These are phyloP conservation scores for Drosophila atroscutellata DNA, from an alignment of 2,888 invertebrate genomes.

Conservation along the genomic window DNA sequence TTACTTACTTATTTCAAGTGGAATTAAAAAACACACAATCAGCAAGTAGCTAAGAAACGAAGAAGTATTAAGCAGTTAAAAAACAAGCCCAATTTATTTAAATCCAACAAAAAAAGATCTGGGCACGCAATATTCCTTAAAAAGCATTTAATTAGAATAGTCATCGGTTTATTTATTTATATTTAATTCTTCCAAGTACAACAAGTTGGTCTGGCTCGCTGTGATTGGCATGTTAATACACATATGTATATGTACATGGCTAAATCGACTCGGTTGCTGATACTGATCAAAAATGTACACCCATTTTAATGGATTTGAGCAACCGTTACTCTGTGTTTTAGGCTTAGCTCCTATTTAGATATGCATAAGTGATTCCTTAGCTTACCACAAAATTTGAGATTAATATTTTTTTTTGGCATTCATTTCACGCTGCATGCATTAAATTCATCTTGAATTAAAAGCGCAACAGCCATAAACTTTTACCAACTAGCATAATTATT, in stretches of 20 bases:
- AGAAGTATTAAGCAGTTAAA: no score
- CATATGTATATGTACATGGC: neutral
- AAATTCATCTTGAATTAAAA: conserved; percentile 39
- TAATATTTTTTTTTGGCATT: neutral
- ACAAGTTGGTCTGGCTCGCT: no score
- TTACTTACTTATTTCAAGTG: no score
- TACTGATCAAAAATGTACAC: neutral
- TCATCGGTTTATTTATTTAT: no score
- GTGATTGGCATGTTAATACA: neutral
- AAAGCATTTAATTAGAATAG: no score
- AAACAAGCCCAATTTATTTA: no score
- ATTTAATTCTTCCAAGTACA: no score
- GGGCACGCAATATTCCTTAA: no score
- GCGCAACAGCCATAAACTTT: conserved; percentile 43
- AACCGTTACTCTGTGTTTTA: neutral
- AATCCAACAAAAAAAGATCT: no score
- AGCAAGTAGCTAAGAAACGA: no score
- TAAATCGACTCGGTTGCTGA: neutral
- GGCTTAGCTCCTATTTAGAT: neutral
- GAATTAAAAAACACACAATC: no score
- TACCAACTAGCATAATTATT: conserved; percentile 50
- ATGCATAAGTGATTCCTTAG: neutral
- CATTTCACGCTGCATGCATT: conserved; percentile 17
- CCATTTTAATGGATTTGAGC: neutral
- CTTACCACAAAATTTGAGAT: neutral